Evolutionary conservation across 2,888 invertebrate species (phyloP).

Genomic region (Sycophila texana): DNA sequence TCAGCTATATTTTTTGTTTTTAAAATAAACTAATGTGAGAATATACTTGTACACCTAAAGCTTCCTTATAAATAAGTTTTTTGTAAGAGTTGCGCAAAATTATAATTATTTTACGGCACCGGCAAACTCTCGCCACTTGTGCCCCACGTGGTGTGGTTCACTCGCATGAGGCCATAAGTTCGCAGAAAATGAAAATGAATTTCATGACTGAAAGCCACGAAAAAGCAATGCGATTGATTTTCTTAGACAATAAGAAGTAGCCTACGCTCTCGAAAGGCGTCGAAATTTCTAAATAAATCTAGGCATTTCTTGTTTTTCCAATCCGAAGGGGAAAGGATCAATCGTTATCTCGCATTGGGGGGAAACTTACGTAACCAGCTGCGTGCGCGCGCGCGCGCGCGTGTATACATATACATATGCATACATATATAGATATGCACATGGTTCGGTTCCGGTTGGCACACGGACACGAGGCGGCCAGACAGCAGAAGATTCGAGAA

Average conservation of each 20-base stretch:
- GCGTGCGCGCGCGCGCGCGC: conserved; percentile 16
- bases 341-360: conserved; percentile 17
- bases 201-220: neutral
- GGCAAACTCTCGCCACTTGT: no score
- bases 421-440: neutral
- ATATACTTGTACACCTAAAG: no score
- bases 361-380: neutral
- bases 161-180: no score
- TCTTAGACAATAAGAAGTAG: neutral
- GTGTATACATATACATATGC: neutral
- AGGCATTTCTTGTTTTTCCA: neutral
- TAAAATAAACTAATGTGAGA: no score
- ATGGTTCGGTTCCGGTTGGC: neutral
- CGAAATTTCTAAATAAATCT: neutral
- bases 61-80: no score
- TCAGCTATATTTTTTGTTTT: no score
- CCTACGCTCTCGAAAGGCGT: no score
- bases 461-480: neutral
- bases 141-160: conserved; percentile 6
- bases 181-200: neutral
- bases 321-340: neutral
- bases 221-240: neutral
- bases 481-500: conserved; percentile 49
- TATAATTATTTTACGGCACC: no score
- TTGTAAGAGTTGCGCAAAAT: no score